A percentile compares a stretch with the other conserved stretches of the same genome.
phyloP scores from a whole-genome alignment of 2,888 invertebrate species.

The Schizaphis graminum region DNA sequence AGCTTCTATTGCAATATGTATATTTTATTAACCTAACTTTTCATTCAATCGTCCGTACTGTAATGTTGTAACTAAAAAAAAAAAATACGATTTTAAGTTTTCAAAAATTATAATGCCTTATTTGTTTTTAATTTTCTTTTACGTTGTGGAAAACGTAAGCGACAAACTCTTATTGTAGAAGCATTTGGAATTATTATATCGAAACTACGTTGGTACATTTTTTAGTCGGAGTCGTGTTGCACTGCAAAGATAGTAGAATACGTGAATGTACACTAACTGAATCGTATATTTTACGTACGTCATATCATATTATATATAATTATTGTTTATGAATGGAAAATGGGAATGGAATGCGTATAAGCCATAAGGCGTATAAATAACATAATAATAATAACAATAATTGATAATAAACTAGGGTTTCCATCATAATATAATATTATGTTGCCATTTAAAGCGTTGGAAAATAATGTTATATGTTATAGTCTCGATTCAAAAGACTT shows the following conservation, averaged over 20 bases:
- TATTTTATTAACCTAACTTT: background rate
- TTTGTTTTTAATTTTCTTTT: background rate
- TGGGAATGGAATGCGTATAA: constrained; percentile 10
- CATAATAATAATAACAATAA: background rate
- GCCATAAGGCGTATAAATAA: background rate
- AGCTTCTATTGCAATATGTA: background rate
- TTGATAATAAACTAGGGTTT: background rate
- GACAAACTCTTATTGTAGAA: background rate
- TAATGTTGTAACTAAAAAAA: background rate
- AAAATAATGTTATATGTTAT: too few relatives aligned
- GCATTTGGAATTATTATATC: background rate
- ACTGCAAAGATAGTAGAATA: background rate
- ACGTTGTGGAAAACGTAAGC: background rate
- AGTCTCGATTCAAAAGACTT: background rate
- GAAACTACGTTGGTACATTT: background rate
- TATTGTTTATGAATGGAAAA: constrained; percentile 23
- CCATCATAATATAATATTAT: background rate
- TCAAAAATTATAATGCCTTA: background rate
- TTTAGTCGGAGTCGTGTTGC: background rate
- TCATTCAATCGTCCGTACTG: background rate
- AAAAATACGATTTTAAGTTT: background rate
- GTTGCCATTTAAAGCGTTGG: background rate
- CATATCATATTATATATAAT: background rate
- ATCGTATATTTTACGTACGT: background rate
- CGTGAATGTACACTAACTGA: background rate